Conservation (phyloP, 2,888 invertebrate species). For the Pyrgus malvae region DNA sequence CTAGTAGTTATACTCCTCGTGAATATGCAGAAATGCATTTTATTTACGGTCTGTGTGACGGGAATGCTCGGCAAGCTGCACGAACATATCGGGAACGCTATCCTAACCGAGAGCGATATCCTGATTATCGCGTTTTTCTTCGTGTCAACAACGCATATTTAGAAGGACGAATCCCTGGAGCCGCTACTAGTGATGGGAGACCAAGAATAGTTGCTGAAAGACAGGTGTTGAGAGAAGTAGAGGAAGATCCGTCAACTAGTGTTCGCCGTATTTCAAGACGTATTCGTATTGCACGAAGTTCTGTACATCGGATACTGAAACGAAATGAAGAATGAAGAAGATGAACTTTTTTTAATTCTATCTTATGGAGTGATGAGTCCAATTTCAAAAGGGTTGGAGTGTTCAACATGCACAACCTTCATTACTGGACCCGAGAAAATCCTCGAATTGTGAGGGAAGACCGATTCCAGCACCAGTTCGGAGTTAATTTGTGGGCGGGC, state of each 20-base stretch:
- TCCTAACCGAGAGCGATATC: too few species aligned
- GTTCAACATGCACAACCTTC: constrained; percentile 32
- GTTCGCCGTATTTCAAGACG: not conserved
- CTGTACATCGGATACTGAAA: not conserved
- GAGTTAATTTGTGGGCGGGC: constrained; percentile 29
- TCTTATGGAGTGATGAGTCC: constrained; percentile 29
- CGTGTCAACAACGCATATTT: not conserved
- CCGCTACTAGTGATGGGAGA: not conserved
- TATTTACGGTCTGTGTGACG: not conserved
- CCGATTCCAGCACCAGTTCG: constrained; percentile 27
- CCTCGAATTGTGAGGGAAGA: constrained; percentile 25
- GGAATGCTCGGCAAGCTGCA: too few species aligned
- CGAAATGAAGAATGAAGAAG: not conserved
- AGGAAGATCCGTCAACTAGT: not conserved
- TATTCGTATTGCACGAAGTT: not conserved
- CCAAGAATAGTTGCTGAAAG: not conserved
- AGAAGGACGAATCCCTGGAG: not conserved
- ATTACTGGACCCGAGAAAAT: constrained; percentile 28
- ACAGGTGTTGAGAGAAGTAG: not conserved
- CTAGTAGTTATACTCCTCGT: too few species aligned
- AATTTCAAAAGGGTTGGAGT: constrained; percentile 18
- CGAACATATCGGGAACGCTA: not conserved
- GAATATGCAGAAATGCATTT: not conserved
- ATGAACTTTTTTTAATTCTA: not conserved
- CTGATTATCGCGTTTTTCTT: not conserved